phyloP scores from a whole-genome alignment of 2,888 invertebrate genomes.

The Andrena fulva region DNA sequence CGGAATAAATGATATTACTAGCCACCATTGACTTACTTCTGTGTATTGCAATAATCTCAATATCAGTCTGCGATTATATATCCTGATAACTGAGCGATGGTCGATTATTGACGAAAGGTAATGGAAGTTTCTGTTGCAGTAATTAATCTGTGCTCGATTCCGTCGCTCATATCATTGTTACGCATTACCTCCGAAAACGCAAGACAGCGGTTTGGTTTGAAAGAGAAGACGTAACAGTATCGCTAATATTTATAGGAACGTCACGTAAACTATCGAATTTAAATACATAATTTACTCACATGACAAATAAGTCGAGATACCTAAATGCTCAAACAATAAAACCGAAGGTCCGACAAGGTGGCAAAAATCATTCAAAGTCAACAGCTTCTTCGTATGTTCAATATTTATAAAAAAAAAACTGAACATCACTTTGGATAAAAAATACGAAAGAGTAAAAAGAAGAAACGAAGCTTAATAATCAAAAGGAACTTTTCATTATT shows the following conservation, averaged over 20 bases:
- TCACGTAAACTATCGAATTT: too few relatives aligned
- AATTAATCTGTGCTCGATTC: conserved; percentile 13
- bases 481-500: not conserved
- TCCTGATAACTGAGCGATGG: not conserved
- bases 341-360: too few relatives aligned
- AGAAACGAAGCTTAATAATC: not conserved
- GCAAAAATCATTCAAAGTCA: too few relatives aligned
- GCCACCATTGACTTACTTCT: conserved; percentile 7
- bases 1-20: not conserved
- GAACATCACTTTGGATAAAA: not conserved
- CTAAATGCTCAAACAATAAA: too few relatives aligned
- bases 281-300: too few relatives aligned
- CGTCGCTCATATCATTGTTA: not conserved
- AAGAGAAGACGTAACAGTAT: not conserved
- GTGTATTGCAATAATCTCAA: not conserved
- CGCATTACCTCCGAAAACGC: not conserved
- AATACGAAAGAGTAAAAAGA: not conserved
- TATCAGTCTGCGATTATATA: not conserved
- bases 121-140: not conserved
- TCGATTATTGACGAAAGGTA: not conserved
- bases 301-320: too few relatives aligned
- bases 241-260: too few relatives aligned
- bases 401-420: too few relatives aligned
- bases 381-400: too few relatives aligned
- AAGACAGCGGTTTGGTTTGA: not conserved